phyloP scores from a whole-genome alignment of 2,113 vertebrate species.

The Silurus meridionalis region DNA sequence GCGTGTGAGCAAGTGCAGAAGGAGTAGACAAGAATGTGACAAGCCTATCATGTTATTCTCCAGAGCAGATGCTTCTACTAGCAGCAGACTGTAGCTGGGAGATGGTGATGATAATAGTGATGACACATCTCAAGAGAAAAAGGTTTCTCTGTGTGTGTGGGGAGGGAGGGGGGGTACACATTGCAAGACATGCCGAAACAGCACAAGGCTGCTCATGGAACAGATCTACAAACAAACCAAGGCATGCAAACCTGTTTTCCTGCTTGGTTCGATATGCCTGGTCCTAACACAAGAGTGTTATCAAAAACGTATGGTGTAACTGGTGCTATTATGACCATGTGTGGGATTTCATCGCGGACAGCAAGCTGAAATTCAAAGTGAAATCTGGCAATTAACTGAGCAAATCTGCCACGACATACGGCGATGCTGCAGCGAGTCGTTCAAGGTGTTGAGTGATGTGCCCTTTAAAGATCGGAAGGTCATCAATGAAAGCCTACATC shows the following conservation, averaged over 20 bases:
- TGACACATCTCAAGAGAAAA: constrained; percentile 29
- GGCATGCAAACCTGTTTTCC: background rate
- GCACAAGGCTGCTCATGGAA: background rate
- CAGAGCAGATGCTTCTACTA: constrained; percentile 34
- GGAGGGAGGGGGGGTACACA: background rate
- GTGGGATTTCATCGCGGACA: too few species aligned
- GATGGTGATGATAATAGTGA: constrained; percentile 34
- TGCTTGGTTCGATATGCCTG: background rate
- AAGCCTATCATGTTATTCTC: constrained; percentile 20
- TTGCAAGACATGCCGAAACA: background rate
- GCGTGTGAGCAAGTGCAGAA: background rate
- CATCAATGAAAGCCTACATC: too few species aligned
- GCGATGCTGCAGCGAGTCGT: too few species aligned
- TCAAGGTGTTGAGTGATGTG: too few species aligned
- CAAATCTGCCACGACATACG: too few species aligned
- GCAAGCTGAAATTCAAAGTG: too few species aligned
- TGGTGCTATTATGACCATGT: too few species aligned
- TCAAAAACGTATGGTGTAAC: too few species aligned
- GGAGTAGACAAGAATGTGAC: constrained; percentile 22
- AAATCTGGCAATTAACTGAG: too few species aligned
- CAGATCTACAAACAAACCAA: constrained; percentile 8
- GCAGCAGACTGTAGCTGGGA: background rate
- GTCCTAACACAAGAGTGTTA: background rate
- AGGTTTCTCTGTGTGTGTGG: background rate
- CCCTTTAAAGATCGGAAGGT: too few species aligned